Base-by-base conservation (phyloP, 2,797 vertebrate genomes). In the Anolis apletophallus region DNA sequence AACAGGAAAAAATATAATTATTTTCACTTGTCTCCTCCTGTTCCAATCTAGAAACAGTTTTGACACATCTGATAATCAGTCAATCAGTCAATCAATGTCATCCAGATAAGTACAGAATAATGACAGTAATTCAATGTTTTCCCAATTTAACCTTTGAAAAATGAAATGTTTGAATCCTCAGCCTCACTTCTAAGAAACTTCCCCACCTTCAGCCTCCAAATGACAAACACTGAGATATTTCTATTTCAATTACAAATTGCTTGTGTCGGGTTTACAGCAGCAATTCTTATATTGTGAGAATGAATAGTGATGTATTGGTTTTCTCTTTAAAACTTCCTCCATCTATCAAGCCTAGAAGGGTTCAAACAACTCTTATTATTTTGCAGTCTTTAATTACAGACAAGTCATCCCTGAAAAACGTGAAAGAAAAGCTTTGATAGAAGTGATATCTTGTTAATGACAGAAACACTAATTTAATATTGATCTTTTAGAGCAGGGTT, bases 1-100 rank as follows among this genome's bases (percentile, higher is more conserved):
- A 87, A 92, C 95, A 95, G 86, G 80, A 92, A 91, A n/a, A 36
- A 90, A 87, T 86, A 54, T 50, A 85, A 89, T 94, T 91, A 92
- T 55, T 0, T 0, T 34, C 3, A 80, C 81, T 73, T 78, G 61
- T 76, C 85, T 91, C 85, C 82, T 91, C 84, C 5, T 9, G 16
- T 40, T 87, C 13, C 84, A 86, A 82, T n/a, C 36, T 9, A 78
- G 85, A 92, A 74, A 84, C 29, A 0, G 13, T 83, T 2, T 1
- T 29, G 71, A 3, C 83, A 77, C 40, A 78, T 46, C 16, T 78
- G 88, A 88, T 90, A 54, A 0, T 46, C 5, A 73, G 71, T 61
- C 79, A 85, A 78, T 46, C 5, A 73, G 71, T 61, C 79, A 85
- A 78, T 29, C 69, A 86, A 59, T 83, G 46, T 23, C 85, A 6